phyloP scores from a whole-genome alignment of 2,888 invertebrate genomes.

The Spisula subtruncata region DNA sequence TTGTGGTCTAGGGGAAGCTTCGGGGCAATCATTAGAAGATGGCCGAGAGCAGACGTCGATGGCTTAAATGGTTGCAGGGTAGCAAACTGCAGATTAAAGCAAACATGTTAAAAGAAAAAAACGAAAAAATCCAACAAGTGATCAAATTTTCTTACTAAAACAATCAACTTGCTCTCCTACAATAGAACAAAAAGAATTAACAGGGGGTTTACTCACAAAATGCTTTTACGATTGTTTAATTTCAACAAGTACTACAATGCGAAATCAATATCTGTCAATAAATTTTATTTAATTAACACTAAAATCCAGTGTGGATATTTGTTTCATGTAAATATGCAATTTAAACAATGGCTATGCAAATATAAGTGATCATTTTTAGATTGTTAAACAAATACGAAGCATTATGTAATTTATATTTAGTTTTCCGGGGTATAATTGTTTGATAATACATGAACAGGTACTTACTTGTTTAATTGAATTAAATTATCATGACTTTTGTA shows the following conservation, averaged over 20 bases:
- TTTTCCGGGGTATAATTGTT: neutral
- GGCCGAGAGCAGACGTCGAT: no score
- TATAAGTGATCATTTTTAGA: neutral
- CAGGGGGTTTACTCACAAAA: neutral
- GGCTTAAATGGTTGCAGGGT: no score
- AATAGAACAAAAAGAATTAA: no score
- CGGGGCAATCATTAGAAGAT: no score
- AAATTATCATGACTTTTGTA: no score
- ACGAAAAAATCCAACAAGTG: no score
- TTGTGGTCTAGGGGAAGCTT: no score
- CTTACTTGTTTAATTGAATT: no score
- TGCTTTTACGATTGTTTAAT: neutral
- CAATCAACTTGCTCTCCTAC: no score
- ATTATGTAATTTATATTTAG: neutral
- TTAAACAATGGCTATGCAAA: neutral
- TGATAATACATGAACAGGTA: neutral
- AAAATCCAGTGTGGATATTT: neutral
- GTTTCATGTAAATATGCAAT: neutral
- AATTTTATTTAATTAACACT: constrained; percentile 15
- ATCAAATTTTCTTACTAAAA: no score
- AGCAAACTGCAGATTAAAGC: no score
- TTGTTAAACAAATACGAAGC: neutral
- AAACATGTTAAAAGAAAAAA: no score
- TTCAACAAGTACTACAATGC: neutral
- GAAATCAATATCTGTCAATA: constrained; percentile 10